Percentiles rank a stretch among this genome's conserved stretches.
Evolutionary conservation across 2,888 invertebrate genomes (phyloP).

Genomic region (Linnaemya vulpina): DNA sequence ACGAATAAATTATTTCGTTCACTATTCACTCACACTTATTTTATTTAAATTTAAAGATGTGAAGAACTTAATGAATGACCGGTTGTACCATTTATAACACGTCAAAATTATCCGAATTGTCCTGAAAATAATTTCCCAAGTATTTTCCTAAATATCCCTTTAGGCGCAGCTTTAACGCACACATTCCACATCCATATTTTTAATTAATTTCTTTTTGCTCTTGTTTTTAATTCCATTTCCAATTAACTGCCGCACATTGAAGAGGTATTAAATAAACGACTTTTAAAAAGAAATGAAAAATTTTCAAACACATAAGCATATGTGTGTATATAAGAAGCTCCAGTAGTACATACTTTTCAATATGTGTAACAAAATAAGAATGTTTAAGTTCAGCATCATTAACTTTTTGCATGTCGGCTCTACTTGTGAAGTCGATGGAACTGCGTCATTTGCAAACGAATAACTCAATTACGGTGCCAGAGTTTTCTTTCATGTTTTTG

Average conservation of each 20-base stretch:
- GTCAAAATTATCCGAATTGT: too few species aligned
- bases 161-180: too few species aligned
- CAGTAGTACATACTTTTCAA: neutral
- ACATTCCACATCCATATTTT: neutral
- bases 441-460: conserved; percentile 29
- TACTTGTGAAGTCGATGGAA: neutral
- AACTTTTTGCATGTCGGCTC: neutral
- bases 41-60: too few species aligned
- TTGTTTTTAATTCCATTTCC: neutral
- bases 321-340: too few species aligned
- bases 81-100: too few species aligned
- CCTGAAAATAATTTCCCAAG: too few species aligned
- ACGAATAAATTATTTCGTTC: too few species aligned
- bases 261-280: conserved; percentile 23
- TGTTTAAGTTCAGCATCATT: conserved; percentile 15
- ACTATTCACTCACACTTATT: too few species aligned
- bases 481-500: neutral
- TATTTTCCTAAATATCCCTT: too few species aligned
- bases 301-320: neutral
- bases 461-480: conserved; percentile 1
- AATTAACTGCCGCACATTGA: neutral
- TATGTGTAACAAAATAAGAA: neutral
- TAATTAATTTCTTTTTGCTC: conserved; percentile 25
- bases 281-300: neutral
- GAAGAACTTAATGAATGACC: too few species aligned